Conservation (phyloP, 2,113 vertebrate genomes). For the Nyctibius bracteatus region DNA sequence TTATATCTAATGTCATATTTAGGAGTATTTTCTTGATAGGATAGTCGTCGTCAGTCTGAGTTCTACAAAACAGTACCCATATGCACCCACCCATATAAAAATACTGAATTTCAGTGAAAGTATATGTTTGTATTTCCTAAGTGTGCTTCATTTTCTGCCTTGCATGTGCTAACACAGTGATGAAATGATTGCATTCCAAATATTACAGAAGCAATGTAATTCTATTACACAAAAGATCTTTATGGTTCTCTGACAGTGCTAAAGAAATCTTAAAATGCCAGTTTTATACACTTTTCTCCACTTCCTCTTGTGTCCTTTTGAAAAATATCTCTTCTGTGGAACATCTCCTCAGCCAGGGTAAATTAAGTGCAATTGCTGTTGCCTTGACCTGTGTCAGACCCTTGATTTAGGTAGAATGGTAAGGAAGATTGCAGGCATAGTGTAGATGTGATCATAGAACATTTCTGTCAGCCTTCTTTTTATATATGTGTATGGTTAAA, state of each 20-base stretch:
- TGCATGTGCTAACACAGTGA: background rate
- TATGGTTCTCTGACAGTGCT: background rate
- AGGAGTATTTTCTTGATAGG: background rate
- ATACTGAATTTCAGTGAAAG: background rate
- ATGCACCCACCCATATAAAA: background rate
- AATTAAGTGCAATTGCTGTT: background rate
- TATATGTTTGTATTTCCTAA: background rate
- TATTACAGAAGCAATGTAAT: background rate
- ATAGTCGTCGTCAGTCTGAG: background rate
- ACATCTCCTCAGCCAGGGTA: background rate
- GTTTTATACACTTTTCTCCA: background rate
- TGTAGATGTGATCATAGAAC: background rate
- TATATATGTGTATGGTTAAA: background rate
- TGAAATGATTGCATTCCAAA: background rate
- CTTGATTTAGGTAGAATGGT: background rate
- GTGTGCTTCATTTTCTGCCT: background rate
- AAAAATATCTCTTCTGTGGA: background rate
- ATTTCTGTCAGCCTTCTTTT: background rate
- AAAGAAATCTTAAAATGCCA: background rate
- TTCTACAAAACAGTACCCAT: background rate
- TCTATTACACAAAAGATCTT: background rate
- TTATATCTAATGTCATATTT: background rate
- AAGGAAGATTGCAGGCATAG: background rate
- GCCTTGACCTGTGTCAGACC: background rate
- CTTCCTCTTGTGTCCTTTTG: background rate